Evolutionary conservation across 2,797 vertebrate genomes (phyloP).

Genomic region (Mormyrus proboscirostris): DNA sequence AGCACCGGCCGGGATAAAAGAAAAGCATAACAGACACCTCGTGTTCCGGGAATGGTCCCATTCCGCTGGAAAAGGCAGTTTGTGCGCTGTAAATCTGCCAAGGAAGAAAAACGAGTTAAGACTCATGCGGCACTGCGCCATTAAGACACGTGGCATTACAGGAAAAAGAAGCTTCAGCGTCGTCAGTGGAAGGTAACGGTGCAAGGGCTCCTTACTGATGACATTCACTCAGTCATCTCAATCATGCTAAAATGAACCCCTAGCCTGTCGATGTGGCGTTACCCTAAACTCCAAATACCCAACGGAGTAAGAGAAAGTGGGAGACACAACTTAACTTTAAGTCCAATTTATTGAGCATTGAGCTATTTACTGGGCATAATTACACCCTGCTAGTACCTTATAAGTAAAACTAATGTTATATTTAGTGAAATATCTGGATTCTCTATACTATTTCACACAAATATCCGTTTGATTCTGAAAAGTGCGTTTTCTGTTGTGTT

Average conservation of each 20-base stretch:
- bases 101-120: conserved; percentile 12
- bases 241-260: not conserved
- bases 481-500: not conserved
- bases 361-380: not conserved
- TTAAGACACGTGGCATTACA: not conserved
- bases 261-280: too few species aligned
- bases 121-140: not conserved
- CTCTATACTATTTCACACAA: not conserved
- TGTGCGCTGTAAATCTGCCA: conserved; percentile 21
- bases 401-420: not conserved
- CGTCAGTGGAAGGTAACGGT: not conserved
- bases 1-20: not conserved
- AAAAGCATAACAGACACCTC: conserved; percentile 1
- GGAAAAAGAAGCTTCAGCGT: not conserved
- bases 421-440: not conserved
- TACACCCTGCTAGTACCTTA: not conserved
- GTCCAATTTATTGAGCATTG: not conserved
- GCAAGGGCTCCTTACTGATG: not conserved
- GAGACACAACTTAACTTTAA: not conserved
- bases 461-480: not conserved
- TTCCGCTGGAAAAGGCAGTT: conserved; percentile 20
- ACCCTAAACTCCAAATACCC: not conserved
- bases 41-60: conserved; percentile 29
- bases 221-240: not conserved
- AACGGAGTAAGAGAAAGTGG: not conserved